Evolutionary conservation across 2,888 invertebrate genomes (phyloP).

Genomic region (Brachynemurus nebulosus): DNA sequence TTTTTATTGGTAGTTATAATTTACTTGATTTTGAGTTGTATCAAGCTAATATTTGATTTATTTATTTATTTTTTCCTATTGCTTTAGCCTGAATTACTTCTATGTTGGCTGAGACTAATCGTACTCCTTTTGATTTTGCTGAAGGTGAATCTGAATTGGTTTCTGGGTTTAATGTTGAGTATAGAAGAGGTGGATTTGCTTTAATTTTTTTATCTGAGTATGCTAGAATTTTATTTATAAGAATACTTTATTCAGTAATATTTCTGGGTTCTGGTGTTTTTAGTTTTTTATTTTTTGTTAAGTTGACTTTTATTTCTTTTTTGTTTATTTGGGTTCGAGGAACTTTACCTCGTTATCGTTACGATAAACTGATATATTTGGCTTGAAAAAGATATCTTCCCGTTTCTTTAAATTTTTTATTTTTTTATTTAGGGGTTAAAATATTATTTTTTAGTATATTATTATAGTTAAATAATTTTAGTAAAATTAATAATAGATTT

Average conservation of each 20-base stretch:
- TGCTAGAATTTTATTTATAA: constrained; percentile 54
- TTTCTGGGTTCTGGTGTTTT: constrained; percentile 41
- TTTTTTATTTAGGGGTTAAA: constrained; percentile 42
- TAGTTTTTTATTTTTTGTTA: constrained; percentile 38
- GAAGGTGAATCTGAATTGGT: constrained; percentile 67
- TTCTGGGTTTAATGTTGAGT: constrained; percentile 67
- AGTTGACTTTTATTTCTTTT: constrained; percentile 41
- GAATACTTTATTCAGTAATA: constrained; percentile 41
- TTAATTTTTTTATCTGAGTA: constrained; percentile 61
- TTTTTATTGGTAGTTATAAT: constrained; percentile 43
- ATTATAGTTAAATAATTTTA: constrained; percentile 31
- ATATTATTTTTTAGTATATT: constrained; percentile 30
- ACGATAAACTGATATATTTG: constrained; percentile 60
- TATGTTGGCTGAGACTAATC: constrained; percentile 56
- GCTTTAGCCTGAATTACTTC: constrained; percentile 41
- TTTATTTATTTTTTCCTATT: constrained; percentile 41
- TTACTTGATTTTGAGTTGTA: constrained; percentile 34
- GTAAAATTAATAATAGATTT: constrained; percentile 44
- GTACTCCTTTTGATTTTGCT: constrained; percentile 65
- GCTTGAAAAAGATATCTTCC: constrained; percentile 51
- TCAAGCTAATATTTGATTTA: constrained; percentile 39
- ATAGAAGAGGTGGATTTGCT: constrained; percentile 54
- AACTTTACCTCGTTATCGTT: constrained; percentile 55
- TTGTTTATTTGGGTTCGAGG: constrained; percentile 51
- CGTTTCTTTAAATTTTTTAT: constrained; percentile 45